Base-by-base conservation (phyloP, 1,140 invertebrate species). In the Drosophila neocordata region DNA sequence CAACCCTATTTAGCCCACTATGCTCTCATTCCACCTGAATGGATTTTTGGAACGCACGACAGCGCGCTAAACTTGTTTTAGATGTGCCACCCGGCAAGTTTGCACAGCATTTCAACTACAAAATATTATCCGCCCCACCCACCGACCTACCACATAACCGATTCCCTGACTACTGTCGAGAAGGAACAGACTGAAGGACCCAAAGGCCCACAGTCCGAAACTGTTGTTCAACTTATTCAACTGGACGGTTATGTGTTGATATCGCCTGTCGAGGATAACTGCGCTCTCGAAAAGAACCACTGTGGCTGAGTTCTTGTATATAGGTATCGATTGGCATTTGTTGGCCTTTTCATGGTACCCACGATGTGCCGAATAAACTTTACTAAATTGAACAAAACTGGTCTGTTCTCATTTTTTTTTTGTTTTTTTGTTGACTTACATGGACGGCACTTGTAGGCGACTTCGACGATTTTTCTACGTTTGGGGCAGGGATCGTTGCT, bases 381-480 rank as follows among this genome's bases (percentile, higher is more conserved):
- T 24, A 35, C 37, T 34, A 63, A 69, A 76, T 80, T 62, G 59
- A 67, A 79, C 67, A 59, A 74, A 79, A 80, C 48, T 76, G 59
- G 55, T 48, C 22, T 13, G 24, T n/a, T 20, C n/a, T 24, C 12
- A 27, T 35, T 12, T 65, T 12, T 61, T 20, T 62, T n/a, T 24
- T 20, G 4, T 38, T 4, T 22, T 35, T 13, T 12, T 11, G 20
- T 37, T 65, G 92, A 97, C 97, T 97, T 94, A 98, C 97, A 97
- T 91, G 97, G 97, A 92, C 96, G 94, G 93, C 97, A 99, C 92
- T 98, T 98, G 93, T 97, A 98, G 67, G 96, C 96, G 22, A 98
- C 95, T 92, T 98, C 96, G 76, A 98, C 96, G 91, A 97, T 97
- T 92, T 98, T 98, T 27, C 95, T 93, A 9, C 95, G 94, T 37